These are phyloP conservation scores for Odontesthes bonariensis DNA, from an alignment of 2,113 vertebrate species.

Conservation along the genomic window DNA sequence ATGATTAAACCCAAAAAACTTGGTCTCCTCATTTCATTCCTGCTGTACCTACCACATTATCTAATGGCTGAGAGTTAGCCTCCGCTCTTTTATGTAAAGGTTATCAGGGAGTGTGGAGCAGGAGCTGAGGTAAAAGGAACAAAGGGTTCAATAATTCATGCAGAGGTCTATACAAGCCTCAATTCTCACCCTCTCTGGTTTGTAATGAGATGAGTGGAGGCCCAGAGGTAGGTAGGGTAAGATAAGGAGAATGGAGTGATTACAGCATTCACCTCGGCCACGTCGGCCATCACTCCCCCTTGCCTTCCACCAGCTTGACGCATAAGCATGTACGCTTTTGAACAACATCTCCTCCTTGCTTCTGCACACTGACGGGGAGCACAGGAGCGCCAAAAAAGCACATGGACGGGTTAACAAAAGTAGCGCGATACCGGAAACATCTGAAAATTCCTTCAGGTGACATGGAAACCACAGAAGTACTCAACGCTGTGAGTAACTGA, in stretches of 20 bases:
- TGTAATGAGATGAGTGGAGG: conserved; percentile 73
- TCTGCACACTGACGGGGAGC: conserved; percentile 7
- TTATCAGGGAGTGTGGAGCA: conserved; percentile 70
- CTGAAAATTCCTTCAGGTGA: conserved; percentile 59
- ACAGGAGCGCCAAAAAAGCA: conserved; percentile 30
- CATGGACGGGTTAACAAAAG: conserved; percentile 52
- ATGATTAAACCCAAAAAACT: conserved; percentile 19
- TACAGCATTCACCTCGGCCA: conserved; percentile 31
- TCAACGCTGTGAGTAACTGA: background rate
- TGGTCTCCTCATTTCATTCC: background rate
- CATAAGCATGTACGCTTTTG: conserved; percentile 6
- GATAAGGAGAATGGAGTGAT: conserved; percentile 43
- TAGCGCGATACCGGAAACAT: conserved; percentile 54
- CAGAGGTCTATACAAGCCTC: conserved; percentile 63
- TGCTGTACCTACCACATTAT: conserved; percentile 17
- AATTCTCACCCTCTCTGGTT: conserved; percentile 65
- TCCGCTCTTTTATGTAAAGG: conserved; percentile 67
- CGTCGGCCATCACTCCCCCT: conserved; percentile 3
- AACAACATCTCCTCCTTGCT: background rate
- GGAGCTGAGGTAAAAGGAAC: conserved; percentile 68
- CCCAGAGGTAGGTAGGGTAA: conserved; percentile 34
- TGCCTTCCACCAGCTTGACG: conserved; percentile 5
- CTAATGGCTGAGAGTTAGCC: conserved; percentile 56
- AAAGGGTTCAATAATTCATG: conserved; percentile 81
- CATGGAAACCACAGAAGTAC: conserved; percentile 15